These are phyloP conservation scores for Leiothrix lutea DNA, from an alignment of 2,113 vertebrate species.

Conservation along the genomic window DNA sequence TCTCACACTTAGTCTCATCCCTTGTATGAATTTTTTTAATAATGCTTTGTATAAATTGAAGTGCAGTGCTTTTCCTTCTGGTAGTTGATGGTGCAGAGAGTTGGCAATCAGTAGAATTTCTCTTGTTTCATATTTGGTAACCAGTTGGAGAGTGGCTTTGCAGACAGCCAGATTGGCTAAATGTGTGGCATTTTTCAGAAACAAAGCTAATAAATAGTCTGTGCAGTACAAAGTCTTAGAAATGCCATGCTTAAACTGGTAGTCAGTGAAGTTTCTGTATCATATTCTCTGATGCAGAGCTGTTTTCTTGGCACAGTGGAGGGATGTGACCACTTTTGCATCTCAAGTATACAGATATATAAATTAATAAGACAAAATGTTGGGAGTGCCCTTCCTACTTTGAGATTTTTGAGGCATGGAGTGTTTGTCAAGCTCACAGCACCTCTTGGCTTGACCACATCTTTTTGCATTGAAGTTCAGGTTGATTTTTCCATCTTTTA, in stretches of 20 bases:
- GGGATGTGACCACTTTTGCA: not conserved
- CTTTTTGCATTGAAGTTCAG: not conserved
- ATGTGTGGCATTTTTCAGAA: not conserved
- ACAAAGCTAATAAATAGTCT: not conserved
- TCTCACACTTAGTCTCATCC: not conserved
- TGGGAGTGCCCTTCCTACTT: not conserved
- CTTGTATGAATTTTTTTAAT: not conserved
- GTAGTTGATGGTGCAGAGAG: not conserved
- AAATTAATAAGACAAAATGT: not conserved
- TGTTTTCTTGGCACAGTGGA: not conserved
- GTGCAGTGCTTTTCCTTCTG: not conserved
- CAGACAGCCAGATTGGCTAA: not conserved
- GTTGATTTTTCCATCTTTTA: not conserved
- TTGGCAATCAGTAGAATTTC: not conserved
- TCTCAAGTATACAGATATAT: not conserved
- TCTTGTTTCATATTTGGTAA: not conserved
- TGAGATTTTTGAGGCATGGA: not conserved
- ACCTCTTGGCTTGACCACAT: not conserved
- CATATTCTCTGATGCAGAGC: not conserved
- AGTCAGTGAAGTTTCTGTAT: not conserved
- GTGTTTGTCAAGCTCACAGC: not conserved
- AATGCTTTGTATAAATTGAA: not conserved
- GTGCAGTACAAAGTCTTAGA: not conserved
- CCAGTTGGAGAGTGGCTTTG: not conserved
- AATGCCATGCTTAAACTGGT: not conserved